Evolutionary conservation across 2,113 vertebrate species (phyloP).

Genomic region (Petromus typicus): DNA sequence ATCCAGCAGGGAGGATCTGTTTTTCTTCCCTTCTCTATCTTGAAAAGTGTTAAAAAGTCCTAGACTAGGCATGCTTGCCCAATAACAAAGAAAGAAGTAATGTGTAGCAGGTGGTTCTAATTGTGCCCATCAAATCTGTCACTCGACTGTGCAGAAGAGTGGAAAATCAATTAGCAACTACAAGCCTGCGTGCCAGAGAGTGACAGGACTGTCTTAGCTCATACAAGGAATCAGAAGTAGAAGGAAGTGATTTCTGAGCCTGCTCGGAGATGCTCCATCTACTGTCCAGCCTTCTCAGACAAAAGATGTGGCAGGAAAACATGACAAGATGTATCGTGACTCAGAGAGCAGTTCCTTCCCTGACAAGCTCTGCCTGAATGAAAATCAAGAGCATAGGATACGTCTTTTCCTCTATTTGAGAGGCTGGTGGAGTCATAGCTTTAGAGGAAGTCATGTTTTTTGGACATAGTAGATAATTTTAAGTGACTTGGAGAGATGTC

Average conservation of each 20-base stretch:
- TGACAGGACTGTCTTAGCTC: slow-evolving; percentile 56
- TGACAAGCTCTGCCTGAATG: neutral
- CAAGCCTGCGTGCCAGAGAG: slow-evolving; percentile 63
- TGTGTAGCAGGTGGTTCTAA: slow-evolving; percentile 81
- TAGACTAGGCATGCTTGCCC: slow-evolving; percentile 38
- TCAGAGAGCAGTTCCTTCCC: neutral
- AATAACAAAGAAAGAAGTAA: slow-evolving; percentile 68
- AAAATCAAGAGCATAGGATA: neutral
- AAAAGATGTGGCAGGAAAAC: neutral
- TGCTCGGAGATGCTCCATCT: neutral
- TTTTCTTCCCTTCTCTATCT: slow-evolving; percentile 1
- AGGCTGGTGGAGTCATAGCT: neutral
- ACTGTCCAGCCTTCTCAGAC: slow-evolving; percentile 22
- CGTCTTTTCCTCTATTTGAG: neutral
- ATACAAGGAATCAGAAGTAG: slow-evolving; percentile 62
- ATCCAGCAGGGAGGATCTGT: neutral
- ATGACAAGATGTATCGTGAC: neutral
- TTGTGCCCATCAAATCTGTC: slow-evolving; percentile 76
- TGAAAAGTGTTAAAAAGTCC: slow-evolving; percentile 70
- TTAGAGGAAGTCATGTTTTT: neutral
- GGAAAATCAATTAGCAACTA: slow-evolving; percentile 81
- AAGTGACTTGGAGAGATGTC: neutral
- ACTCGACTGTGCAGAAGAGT: slow-evolving; percentile 73
- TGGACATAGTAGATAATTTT: neutral
- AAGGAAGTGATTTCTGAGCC: slow-evolving; percentile 52